Base-by-base conservation (phyloP, 2,113 vertebrate genomes). In the Notarius quadriscutis region DNA sequence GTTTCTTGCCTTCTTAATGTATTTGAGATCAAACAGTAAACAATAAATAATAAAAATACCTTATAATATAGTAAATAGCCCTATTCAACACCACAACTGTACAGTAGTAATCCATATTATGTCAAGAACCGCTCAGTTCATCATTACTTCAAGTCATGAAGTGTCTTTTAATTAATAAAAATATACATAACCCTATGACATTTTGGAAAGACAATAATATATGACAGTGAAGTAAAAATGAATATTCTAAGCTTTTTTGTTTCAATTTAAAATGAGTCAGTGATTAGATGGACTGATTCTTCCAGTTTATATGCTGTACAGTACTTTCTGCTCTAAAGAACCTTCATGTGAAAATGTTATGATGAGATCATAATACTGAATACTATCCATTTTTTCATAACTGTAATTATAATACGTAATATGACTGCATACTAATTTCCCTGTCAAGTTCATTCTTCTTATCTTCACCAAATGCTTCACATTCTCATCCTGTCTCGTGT, bases 371-470 rank as follows among this genome's bases (percentile, higher is more conserved):
- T 55, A 27, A 78, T 53, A 12, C 4, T 22, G 41, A 72, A 18
- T 25, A 12, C 18, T 18, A 75, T 5, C 8, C 22, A 48, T 4
- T 62, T 41, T 60, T 41, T 62, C 12, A 81, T 62, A 25, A 48
- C 17, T 12, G 57, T 81, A 62, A 81, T 81, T 62, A 57, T 81
- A 48, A 62, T 25, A 5, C 18, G 30, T 57, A 58, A 80, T 34
- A 80, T 14, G 51, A 79, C 53, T 57, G 79, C 79, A 57, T 18
- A 4, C 77, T 5, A 60, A 20, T 81, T 81, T 81, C 53, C 57
- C 79, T 41, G 57, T 81, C 79, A 81, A 41, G 18, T 62, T 81
- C 53, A 30, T 22, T 79, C 14, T 27, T 79, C 77, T 80, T 27
- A 22, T 80, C 78, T 15, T 34, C 78, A 58, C 53, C 55, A 58